These are phyloP conservation scores for Ceratina japonica DNA, from an alignment of 1,140 invertebrate species.

Conservation along the genomic window DNA sequence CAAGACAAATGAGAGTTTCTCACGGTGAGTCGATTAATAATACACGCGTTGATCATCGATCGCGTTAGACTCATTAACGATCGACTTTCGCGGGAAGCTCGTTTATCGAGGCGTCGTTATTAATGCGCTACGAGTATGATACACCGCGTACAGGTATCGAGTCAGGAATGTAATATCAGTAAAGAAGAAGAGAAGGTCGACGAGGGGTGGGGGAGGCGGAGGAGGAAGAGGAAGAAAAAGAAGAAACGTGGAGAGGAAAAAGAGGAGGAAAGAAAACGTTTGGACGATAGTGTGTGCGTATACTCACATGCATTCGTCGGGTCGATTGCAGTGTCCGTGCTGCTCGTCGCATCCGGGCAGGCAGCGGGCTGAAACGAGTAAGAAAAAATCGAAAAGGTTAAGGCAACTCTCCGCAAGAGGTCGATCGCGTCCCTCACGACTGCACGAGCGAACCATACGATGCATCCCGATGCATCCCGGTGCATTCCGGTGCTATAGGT, in stretches of 20 bases:
- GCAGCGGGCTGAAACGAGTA: slow-evolving; percentile 92
- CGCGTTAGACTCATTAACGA: slow-evolving; percentile 20
- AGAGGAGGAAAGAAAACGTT: not conserved
- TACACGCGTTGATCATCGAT: not conserved
- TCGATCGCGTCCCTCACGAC: slow-evolving; percentile 74
- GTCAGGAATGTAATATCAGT: slow-evolving; percentile 42
- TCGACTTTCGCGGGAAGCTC: slow-evolving; percentile 20
- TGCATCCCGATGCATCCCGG: slow-evolving; percentile 45
- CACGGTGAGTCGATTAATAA: slow-evolving; percentile 4
- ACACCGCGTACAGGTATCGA: slow-evolving; percentile 28
- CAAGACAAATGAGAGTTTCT: slow-evolving; percentile 11
- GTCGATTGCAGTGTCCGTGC: slow-evolving; percentile 94
- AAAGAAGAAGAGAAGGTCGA: not conserved
- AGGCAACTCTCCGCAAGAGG: slow-evolving; percentile 74
- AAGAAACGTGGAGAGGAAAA: not conserved
- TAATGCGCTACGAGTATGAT: slow-evolving; percentile 18
- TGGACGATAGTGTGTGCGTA: slow-evolving; percentile 45
- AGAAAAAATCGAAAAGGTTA: slow-evolving; percentile 79
- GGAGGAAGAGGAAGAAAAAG: not conserved
- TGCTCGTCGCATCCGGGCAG: slow-evolving; percentile 92
- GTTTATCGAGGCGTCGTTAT: slow-evolving; percentile 17
- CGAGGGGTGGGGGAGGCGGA: not conserved
- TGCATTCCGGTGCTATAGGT: slow-evolving; percentile 40
- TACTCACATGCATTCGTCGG: slow-evolving; percentile 98
- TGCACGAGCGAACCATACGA: slow-evolving; percentile 61